Evolutionary conservation across 2,797 vertebrate species (phyloP).

Genomic region (Molossus molossus): DNA sequence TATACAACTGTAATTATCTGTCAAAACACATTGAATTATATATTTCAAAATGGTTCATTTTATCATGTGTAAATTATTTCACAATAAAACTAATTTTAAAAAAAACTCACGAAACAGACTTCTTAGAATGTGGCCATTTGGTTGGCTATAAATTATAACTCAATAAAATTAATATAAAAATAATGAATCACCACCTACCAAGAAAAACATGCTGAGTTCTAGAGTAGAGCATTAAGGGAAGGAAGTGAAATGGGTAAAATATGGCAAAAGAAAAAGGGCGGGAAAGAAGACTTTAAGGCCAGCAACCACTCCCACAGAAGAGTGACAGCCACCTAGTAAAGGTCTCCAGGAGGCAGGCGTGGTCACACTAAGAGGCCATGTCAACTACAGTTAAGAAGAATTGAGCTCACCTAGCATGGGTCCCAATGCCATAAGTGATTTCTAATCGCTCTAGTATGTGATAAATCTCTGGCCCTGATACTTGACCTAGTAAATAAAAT

Average conservation of each 20-base stretch:
- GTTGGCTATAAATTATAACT: neutral
- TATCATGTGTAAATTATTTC: neutral
- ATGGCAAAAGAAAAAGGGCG: neutral
- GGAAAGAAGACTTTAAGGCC: neutral
- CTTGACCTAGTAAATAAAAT: neutral
- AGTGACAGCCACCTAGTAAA: neutral
- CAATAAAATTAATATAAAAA: neutral
- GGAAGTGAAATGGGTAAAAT: neutral
- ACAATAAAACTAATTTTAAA: neutral
- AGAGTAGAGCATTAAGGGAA: neutral
- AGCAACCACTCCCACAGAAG: neutral
- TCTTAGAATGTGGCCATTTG: neutral
- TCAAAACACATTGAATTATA: neutral
- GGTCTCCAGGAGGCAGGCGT: neutral
- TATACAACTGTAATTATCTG: neutral
- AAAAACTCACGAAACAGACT: neutral
- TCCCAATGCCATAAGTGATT: neutral
- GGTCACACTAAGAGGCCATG: no score
- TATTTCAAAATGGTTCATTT: neutral
- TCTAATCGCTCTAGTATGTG: neutral
- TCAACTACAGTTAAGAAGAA: neutral
- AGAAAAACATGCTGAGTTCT: neutral
- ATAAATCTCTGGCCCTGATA: neutral
- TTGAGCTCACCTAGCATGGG: neutral
- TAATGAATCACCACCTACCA: neutral